phyloP scores from a whole-genome alignment of 2,888 invertebrate species.

The Apantesis nais region DNA sequence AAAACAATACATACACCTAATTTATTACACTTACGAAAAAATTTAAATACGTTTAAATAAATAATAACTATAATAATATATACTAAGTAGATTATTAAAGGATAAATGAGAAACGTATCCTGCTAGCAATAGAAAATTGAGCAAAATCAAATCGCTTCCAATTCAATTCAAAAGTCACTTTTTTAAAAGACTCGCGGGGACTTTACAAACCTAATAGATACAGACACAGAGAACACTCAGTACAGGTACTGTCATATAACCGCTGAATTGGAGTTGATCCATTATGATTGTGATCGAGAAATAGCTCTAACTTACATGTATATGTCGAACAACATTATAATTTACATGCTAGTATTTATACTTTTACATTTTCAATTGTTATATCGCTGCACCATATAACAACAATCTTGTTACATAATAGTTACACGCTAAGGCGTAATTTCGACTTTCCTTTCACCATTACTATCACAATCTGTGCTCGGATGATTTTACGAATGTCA shows the following conservation, averaged over 20 bases:
- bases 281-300: neutral
- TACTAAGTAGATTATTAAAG: neutral
- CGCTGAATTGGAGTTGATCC: neutral
- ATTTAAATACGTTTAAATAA: neutral
- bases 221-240: no score
- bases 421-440: neutral
- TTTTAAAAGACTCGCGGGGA: no score
- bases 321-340: neutral
- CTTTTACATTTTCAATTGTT: neutral
- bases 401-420: neutral
- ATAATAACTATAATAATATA: no score
- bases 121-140: no score
- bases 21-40: neutral
- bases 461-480: neutral
- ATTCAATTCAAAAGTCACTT: no score
- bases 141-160: no score
- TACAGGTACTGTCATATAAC: neutral
- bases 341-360: neutral
- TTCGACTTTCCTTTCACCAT: neutral
- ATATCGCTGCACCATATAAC: neutral
- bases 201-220: no score
- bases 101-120: neutral
- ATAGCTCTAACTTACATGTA: neutral
- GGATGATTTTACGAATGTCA: no score
- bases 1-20: no score